These are phyloP conservation scores for Potamarius usumacintae DNA, from an alignment of 2,113 vertebrate species.

Conservation along the genomic window DNA sequence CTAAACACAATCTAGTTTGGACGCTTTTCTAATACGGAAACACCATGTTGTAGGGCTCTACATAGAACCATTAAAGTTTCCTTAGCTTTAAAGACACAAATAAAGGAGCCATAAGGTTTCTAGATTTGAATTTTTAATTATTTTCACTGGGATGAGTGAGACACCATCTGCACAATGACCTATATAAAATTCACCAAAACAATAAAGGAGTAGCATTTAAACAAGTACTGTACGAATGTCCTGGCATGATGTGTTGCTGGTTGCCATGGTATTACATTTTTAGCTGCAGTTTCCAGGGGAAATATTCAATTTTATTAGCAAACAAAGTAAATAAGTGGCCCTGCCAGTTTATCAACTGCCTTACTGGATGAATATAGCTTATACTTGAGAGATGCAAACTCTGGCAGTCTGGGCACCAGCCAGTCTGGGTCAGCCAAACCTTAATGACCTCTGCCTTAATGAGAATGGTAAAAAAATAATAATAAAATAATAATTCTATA, in stretches of 20 bases:
- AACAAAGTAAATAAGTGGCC: slow-evolving; percentile 37
- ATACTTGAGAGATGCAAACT: slow-evolving; percentile 22
- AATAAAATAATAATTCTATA: background rate
- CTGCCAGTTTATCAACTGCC: slow-evolving; percentile 37
- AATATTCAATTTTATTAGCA: slow-evolving; percentile 42
- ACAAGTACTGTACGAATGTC: background rate
- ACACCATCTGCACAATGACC: background rate
- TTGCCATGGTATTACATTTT: slow-evolving; percentile 40
- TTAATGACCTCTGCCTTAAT: slow-evolving; percentile 36
- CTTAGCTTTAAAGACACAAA: background rate
- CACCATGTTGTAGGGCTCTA: background rate
- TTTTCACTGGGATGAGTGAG: background rate
- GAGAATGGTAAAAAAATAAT: background rate
- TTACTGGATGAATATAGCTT: slow-evolving; percentile 11
- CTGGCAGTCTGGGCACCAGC: background rate
- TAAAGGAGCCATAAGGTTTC: background rate
- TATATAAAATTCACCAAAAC: slow-evolving; percentile 5
- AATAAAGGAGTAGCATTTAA: slow-evolving; percentile 44
- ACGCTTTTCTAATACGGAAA: background rate
- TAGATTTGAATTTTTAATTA: background rate
- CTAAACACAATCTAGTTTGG: background rate
- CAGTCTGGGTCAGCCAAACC: background rate
- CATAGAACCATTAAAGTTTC: background rate
- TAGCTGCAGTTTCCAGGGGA: background rate
- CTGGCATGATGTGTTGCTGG: background rate